Conservation (phyloP, 2,113 vertebrate species). For the Rynchops niger region DNA sequence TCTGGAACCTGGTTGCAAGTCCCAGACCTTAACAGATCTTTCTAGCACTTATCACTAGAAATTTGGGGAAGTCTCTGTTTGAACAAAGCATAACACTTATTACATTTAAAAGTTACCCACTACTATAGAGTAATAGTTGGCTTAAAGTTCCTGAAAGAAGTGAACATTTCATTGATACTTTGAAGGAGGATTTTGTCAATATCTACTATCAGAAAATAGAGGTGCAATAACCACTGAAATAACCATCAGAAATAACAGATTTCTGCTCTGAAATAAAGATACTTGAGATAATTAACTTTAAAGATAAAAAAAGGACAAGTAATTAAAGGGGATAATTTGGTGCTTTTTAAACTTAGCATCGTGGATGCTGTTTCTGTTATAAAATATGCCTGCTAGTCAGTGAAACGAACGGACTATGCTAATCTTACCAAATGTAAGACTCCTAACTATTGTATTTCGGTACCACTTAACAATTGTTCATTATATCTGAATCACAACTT, state of each 20-base stretch:
- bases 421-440: background rate
- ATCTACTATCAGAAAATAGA: background rate
- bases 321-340: background rate
- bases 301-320: background rate
- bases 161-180: background rate
- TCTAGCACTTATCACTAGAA: background rate
- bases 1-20: background rate
- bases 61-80: background rate
- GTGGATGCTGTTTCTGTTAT: background rate
- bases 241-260: background rate
- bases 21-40: background rate
- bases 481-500: background rate
- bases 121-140: background rate
- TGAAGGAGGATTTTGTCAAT: background rate
- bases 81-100: background rate
- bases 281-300: background rate
- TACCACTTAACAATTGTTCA: background rate
- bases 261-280: background rate
- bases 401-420: background rate
- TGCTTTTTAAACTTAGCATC: background rate
- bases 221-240: background rate
- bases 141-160: background rate
- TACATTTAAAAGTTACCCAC: background rate
- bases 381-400: background rate
- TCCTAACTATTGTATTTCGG: background rate